Evolutionary conservation across 2,113 vertebrate species (phyloP).

Genomic region (Danionella cerebrum): DNA sequence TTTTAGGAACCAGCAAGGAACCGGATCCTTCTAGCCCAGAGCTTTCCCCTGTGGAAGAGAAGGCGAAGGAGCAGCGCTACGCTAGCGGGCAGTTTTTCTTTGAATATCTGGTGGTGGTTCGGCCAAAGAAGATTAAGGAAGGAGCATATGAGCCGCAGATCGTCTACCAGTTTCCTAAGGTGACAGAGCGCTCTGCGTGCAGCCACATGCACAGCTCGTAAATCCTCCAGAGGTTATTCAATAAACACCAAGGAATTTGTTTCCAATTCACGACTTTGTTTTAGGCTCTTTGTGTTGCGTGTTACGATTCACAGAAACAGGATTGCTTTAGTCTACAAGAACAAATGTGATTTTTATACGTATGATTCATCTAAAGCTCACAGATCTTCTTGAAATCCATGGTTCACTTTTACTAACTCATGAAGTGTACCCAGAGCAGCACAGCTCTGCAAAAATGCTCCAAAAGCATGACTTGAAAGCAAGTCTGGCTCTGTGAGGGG

Average conservation of each 20-base stretch:
- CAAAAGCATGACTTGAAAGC: no score
- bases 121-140: constrained; percentile 66
- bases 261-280: no score
- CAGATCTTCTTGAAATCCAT: no score
- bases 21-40: not conserved
- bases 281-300: no score
- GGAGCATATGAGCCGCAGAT: constrained; percentile 80
- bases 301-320: no score
- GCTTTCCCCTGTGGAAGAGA: not conserved
- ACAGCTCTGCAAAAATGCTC: no score
- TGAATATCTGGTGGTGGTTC: constrained; percentile 91
- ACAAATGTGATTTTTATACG: no score
- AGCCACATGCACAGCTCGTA: not conserved
- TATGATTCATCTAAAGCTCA: no score
- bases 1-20: constrained; percentile 39
- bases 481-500: no score
- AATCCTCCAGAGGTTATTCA: not conserved
- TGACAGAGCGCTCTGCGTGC: constrained; percentile 47
- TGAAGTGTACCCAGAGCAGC: no score
- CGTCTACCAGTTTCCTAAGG: constrained; percentile 95
- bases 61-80: constrained; percentile 51
- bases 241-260: not conserved
- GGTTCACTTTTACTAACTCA: no score
- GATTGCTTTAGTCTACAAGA: no score
- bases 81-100: constrained; percentile 84